A percentile compares a stretch with the other conserved stretches of the same genome.
These are phyloP conservation scores for Sus cebifrons DNA, from an alignment of 2,797 vertebrate species.

Conservation along the genomic window DNA sequence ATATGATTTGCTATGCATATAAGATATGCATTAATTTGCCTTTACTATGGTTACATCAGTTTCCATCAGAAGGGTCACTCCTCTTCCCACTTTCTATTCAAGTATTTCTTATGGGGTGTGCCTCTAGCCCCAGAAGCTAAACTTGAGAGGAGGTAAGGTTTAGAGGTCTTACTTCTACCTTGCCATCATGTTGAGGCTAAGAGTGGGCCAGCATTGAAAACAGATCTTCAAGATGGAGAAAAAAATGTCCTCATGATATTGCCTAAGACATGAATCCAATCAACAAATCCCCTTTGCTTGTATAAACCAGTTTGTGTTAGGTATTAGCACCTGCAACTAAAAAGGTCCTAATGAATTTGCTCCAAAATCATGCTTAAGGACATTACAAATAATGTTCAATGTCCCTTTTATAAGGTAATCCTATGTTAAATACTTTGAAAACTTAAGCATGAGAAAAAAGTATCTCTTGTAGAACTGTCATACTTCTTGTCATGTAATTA, in stretches of 20 bases:
- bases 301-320: neutral
- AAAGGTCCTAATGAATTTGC: neutral
- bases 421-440: neutral
- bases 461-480: slow-evolving; percentile 24
- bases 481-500: slow-evolving; percentile 39
- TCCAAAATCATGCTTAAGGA: neutral
- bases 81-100: neutral
- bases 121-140: neutral
- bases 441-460: neutral
- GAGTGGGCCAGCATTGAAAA: neutral
- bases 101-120: neutral
- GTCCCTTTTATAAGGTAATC: neutral
- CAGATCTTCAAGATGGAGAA: neutral
- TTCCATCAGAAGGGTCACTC: neutral
- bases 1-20: neutral
- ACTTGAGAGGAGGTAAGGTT: neutral
- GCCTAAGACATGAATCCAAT: neutral
- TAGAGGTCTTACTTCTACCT: neutral
- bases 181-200: neutral
- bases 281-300: neutral
- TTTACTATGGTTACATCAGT: neutral
- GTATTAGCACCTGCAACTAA: neutral
- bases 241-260: neutral
- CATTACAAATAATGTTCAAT: neutral
- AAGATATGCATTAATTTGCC: neutral